phyloP scores from a whole-genome alignment of 2,797 vertebrate genomes.

The Poecilia velifera region DNA sequence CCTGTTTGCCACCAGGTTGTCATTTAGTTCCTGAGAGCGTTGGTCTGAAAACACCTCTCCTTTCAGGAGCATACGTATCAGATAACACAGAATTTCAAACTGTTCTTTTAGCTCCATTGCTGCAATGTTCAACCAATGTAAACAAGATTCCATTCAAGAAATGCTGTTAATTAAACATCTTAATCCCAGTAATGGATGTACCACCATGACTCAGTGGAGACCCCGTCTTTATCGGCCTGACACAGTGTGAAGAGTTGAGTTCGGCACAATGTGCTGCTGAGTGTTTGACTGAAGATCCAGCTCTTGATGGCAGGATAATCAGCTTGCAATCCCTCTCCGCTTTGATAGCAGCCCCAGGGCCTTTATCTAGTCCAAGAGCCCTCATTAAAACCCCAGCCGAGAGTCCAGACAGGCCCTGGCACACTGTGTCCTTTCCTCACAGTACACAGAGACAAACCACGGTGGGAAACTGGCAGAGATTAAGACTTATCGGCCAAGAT shows the following conservation, averaged over 20 bases:
- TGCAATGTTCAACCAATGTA: neutral
- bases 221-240: neutral
- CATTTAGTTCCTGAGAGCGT: neutral
- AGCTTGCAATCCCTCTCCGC: conserved; percentile 48
- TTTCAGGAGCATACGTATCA: neutral
- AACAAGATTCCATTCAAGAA: neutral
- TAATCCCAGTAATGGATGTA: neutral
- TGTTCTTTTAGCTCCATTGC: neutral
- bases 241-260: conserved; percentile 4
- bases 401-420: conserved; percentile 38
- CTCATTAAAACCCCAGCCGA: conserved; percentile 66
- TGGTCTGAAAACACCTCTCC: neutral
- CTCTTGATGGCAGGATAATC: conserved; percentile 58
- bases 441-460: conserved; percentile 15
- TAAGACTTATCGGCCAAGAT: conserved; percentile 22
- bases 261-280: neutral
- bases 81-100: neutral
- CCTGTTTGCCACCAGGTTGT: neutral
- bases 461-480: conserved; percentile 40
- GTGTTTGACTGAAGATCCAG: conserved; percentile 26
- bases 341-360: conserved; percentile 56
- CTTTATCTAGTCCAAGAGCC: conserved; percentile 53
- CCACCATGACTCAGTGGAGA: neutral
- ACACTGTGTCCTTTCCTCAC: conserved; percentile 37
- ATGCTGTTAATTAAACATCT: neutral